A percentile compares a stretch with the other conserved stretches of the same genome.
These are phyloP conservation scores for Drosophila percnosoma DNA, from an alignment of 2,888 invertebrate genomes.

Conservation along the genomic window DNA sequence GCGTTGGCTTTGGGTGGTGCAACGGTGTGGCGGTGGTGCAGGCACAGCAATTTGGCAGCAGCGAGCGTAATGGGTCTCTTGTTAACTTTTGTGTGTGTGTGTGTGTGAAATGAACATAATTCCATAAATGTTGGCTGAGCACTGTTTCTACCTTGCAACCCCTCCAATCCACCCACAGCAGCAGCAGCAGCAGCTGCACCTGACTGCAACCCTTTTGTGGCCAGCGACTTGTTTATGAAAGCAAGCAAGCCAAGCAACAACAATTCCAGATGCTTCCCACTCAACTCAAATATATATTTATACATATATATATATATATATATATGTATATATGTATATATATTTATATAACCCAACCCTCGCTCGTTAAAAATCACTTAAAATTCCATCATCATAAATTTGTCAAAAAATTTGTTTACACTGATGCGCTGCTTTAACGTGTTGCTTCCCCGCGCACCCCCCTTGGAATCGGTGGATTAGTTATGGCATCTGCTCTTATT, in stretches of 20 bases:
- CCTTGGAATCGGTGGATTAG: slow-evolving; percentile 36
- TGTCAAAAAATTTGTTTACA: slow-evolving; percentile 74
- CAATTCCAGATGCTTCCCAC: slow-evolving; percentile 22
- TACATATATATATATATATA: slow-evolving; percentile 1
- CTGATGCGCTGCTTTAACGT: slow-evolving; percentile 39
- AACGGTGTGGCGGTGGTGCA: slow-evolving; percentile 1
- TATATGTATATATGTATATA: slow-evolving; percentile 6
- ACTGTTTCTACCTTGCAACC: slow-evolving; percentile 3
- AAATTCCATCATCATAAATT: slow-evolving; percentile 85
- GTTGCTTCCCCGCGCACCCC: not conserved
- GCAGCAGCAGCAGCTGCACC: slow-evolving; percentile 35
- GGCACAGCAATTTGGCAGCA: slow-evolving; percentile 54
- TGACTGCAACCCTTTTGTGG: slow-evolving; percentile 51
- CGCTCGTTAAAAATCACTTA: slow-evolving; percentile 85
- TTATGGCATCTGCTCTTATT: slow-evolving; percentile 45
- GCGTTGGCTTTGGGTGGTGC: not conserved
- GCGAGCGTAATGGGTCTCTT: slow-evolving; percentile 49
- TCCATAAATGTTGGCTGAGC: slow-evolving; percentile 60
- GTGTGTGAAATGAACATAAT: slow-evolving; percentile 50
- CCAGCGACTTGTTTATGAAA: slow-evolving; percentile 46
- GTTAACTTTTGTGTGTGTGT: slow-evolving; percentile 36
- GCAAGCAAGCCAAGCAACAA: slow-evolving; percentile 40
- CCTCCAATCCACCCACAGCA: not conserved
- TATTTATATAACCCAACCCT: slow-evolving; percentile 37
- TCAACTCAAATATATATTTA: slow-evolving; percentile 7